Evolutionary conservation across 2,888 invertebrate species (phyloP), one percentile per base, ranked within the genome.

Genomic region (Onthophagus sagittarius): DNA sequence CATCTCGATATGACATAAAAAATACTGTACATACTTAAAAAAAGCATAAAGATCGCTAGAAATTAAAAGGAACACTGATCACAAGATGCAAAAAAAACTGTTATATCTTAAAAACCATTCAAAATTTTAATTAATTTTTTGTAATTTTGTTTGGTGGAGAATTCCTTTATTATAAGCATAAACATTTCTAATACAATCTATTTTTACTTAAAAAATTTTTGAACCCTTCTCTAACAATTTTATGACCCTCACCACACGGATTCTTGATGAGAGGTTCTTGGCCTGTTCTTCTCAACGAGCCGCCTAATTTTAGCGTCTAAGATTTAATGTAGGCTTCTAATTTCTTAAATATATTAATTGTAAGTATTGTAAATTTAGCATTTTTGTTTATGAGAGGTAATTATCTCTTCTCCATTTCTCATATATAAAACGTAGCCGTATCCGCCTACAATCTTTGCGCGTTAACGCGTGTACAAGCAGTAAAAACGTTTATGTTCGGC

Each of bases 261-360:
- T 53, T 9, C 39, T 7, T 53, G 39, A 23, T 53, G 9, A 53
- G 39, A 53, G 39, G 39, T 53, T 53, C 39, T 7, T 53, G 39
- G 39, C 39, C 39, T 11, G 39, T 53, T 53, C 39, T 53, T 53
- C 39, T 53, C 39, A 53, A 53, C 39, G 39, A 53, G 39, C 39
- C 39, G 39, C 7, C 73, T 73, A 73, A 71, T 73, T 73, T 73
- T 73, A 73, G 67, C 73, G 71, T 11, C 67, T 63, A 70, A 64
- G 72, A 70, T 69, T 74, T 74, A 72, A 74, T 74, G 74, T 70
- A n/a, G n/a, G n/a, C n/a, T 53, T 23, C 23, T 23, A 23, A 23
- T 23, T 23, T 53, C 11, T 53, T 53, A 1, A 53, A 2, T 9
- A 4, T 4, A 1, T 53, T 53, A 53, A 11, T 53, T 3, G 23